Base-by-base conservation (phyloP, 2,888 invertebrate genomes). In the Agriopis leucophaearia region DNA sequence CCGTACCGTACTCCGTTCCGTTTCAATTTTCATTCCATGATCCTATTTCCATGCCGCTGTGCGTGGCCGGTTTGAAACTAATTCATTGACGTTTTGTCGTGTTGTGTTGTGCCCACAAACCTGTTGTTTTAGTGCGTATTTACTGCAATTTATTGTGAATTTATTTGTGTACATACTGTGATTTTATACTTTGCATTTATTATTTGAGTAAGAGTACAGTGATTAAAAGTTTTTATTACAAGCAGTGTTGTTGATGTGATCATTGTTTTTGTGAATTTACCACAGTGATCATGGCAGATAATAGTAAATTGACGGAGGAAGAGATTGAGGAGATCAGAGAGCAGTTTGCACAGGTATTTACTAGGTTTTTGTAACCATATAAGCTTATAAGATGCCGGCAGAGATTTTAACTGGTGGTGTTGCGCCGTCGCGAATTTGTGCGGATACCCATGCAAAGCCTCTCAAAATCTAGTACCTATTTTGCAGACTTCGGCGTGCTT, bases 251-350 rank as follows among this genome's bases (percentile, higher is more conserved):
- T 89, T 75, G 81, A 89, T 91, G 91, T 91, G 90, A 85, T 86
- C 79, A 76, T 74, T 74, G 82, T 88, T 75, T 81, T 89, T 91
- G 91, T 91, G 90, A 85, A 86, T 81, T 78, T 81, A 86, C 80
- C 78, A 81, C 81, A 82, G 88, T 83, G 84, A 90, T 84, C 75
- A 94, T 94, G 94, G 90, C 94, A 87, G 93, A 94, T 84, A 92
- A 94, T 87, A 89, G 94, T 76, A 94, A 94, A 88, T 89, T 96
- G 83, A 95, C 95, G 69, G 94, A 94, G 67, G 97, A 97, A 84
- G 97, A 97, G 92, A 95, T 95, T 80, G 91, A 95, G 72, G 97
- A 97, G 92, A 95, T 97, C 82, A 95, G 95, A 83, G 97, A 97
- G 91, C 96, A 96, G 86, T 97, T 97, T 86, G 94, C 94, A 79